Percentiles rank a stretch among this genome's conserved stretches.
Evolutionary conservation across 1,140 invertebrate species (phyloP).

Genomic region (Papilio polytes): DNA sequence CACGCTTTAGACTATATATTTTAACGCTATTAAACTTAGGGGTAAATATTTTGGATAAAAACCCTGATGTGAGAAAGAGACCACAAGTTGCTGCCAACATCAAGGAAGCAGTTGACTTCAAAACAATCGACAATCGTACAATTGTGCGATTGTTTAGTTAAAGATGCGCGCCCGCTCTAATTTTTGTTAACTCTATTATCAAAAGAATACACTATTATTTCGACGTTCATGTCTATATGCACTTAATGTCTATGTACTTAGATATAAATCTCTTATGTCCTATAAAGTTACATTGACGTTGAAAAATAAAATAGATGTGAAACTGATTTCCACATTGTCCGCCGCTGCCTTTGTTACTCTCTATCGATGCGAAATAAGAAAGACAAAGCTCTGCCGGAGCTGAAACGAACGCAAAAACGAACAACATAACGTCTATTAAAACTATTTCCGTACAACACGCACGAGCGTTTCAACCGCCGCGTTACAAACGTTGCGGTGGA

Average conservation of each 20-base stretch:
- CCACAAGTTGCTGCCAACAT: too few relatives aligned
- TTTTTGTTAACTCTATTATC: background rate
- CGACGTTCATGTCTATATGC: background rate
- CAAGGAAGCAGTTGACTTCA: too few relatives aligned
- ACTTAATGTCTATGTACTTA: background rate
- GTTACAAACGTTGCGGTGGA: background rate
- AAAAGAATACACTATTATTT: background rate
- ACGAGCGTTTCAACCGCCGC: background rate
- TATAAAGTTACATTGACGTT: background rate
- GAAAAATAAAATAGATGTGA: conserved; percentile 12
- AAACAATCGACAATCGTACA: too few relatives aligned
- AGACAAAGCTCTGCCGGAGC: background rate
- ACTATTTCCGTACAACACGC: background rate
- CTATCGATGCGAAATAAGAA: conserved; percentile 23
- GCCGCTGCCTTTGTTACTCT: background rate
- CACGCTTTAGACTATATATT: too few relatives aligned
- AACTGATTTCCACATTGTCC: conserved; percentile 18
- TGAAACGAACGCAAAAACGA: conserved; percentile 17
- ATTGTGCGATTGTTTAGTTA: too few relatives aligned
- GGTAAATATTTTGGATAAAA: too few relatives aligned
- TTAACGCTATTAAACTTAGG: too few relatives aligned
- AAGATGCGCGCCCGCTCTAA: too few relatives aligned
- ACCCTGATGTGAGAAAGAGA: too few relatives aligned
- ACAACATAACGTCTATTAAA: conserved; percentile 24
- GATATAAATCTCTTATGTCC: background rate